These are phyloP conservation scores for Bactericera cockerelli DNA, from an alignment of 1,140 invertebrate species.

Conservation along the genomic window DNA sequence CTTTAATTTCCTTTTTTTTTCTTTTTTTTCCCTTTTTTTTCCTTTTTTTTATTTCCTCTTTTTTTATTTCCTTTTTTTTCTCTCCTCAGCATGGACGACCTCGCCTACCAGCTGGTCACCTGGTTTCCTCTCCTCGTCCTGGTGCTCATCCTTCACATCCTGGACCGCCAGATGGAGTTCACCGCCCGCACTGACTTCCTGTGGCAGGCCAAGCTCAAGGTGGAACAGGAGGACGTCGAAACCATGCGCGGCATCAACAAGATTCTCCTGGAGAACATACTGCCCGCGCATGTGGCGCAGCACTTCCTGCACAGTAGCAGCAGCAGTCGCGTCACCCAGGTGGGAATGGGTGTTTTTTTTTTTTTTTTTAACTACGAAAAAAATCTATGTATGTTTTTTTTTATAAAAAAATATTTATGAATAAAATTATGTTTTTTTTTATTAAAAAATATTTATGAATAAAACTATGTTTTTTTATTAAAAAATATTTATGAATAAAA, in stretches of 20 bases:
- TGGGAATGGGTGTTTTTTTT: too few relatives aligned
- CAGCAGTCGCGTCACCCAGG: slow-evolving; percentile 41
- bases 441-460: too few relatives aligned
- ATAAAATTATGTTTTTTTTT: too few relatives aligned
- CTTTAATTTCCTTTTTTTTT: too few relatives aligned
- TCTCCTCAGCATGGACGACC: slow-evolving; percentile 26
- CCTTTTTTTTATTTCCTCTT: too few relatives aligned
- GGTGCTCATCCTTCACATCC: slow-evolving; percentile 46
- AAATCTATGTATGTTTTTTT: too few relatives aligned
- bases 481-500: too few relatives aligned
- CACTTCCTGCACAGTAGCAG: slow-evolving; percentile 52
- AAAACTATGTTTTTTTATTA: too few relatives aligned
- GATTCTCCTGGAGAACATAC: slow-evolving; percentile 85
- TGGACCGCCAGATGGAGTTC: slow-evolving; percentile 73
- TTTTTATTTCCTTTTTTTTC: too few relatives aligned
- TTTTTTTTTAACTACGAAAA: too few relatives aligned
- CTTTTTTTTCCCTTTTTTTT: too few relatives aligned
- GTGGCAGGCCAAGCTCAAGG: slow-evolving; percentile 79
- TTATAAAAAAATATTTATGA: too few relatives aligned
- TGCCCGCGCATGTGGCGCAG: slow-evolving; percentile 88
- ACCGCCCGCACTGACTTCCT: slow-evolving; percentile 76
- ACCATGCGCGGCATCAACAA: slow-evolving; percentile 91
- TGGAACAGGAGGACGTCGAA: slow-evolving; percentile 87
- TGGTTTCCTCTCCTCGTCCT: slow-evolving; percentile 42
- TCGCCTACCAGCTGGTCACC: slow-evolving; percentile 46